Conservation (phyloP, 2,797 vertebrate genomes). For the Silurus lanzhouensis region DNA sequence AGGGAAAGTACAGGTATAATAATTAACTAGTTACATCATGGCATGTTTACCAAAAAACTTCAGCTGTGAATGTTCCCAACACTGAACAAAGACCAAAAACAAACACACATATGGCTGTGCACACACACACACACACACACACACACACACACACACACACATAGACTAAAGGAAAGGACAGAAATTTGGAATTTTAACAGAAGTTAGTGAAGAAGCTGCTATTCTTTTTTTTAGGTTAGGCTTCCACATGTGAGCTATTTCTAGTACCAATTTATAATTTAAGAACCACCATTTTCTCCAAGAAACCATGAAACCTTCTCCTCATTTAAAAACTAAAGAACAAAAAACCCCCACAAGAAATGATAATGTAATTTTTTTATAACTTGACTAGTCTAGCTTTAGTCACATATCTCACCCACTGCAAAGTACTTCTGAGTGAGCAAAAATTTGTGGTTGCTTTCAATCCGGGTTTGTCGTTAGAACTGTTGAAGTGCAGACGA, state of each 20-base stretch:
- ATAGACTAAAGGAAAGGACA: constrained; percentile 33
- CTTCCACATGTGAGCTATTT: constrained; percentile 77
- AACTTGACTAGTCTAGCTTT: not conserved
- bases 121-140: not conserved
- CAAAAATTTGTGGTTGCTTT: not conserved
- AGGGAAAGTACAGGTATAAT: constrained; percentile 11
- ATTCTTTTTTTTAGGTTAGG: constrained; percentile 77
- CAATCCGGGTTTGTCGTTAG: not conserved
- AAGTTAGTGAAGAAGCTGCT: constrained; percentile 64
- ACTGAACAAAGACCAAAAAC: constrained; percentile 18
- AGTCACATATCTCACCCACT: not conserved
- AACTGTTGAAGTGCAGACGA: not conserved
- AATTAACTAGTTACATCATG: constrained; percentile 32
- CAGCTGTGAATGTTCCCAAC: constrained; percentile 31
- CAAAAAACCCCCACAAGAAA: constrained; percentile 41
- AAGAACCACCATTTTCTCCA: constrained; percentile 67
- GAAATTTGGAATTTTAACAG: constrained; percentile 64
- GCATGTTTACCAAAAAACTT: constrained; percentile 6
- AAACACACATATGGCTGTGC: constrained; percentile 1
- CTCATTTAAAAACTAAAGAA: constrained; percentile 45
- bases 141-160: not conserved
- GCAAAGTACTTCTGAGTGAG: not conserved
- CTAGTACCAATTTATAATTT: constrained; percentile 78
- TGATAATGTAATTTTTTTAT: constrained; percentile 39
- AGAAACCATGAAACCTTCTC: constrained; percentile 67